Evolutionary conservation across 2,888 invertebrate species (phyloP).

Genomic region (Cryptus viduatorius): DNA sequence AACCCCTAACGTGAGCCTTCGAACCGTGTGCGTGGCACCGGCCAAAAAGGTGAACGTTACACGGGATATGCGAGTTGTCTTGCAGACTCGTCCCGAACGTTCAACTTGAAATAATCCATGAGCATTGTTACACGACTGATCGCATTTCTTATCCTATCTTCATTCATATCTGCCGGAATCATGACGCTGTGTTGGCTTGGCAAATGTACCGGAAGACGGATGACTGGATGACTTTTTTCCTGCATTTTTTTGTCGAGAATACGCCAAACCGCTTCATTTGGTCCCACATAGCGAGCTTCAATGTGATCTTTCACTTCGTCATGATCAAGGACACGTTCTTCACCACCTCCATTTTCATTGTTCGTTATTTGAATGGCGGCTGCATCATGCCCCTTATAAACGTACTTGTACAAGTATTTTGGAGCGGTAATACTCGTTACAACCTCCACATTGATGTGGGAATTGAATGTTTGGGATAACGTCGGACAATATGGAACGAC

Average conservation of each 20-base stretch:
- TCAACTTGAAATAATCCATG: slow-evolving; percentile 46
- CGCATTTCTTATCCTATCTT: slow-evolving; percentile 40
- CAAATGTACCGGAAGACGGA: slow-evolving; percentile 34
- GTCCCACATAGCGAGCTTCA: slow-evolving; percentile 69
- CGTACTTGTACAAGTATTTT: slow-evolving; percentile 74
- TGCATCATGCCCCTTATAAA: slow-evolving; percentile 70
- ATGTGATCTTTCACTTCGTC: slow-evolving; percentile 69
- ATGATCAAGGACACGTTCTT: slow-evolving; percentile 45
- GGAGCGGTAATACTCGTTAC: slow-evolving; percentile 71
- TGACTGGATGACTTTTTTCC: slow-evolving; percentile 29
- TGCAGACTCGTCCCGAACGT: slow-evolving; percentile 37
- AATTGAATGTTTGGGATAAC: slow-evolving; percentile 67
- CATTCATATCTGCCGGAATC: slow-evolving; percentile 40
- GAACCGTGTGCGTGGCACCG: too few relatives aligned
- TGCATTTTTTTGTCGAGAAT: slow-evolving; percentile 45
- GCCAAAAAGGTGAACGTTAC: too few relatives aligned
- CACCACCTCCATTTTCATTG: slow-evolving; percentile 12
- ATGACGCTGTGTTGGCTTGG: slow-evolving; percentile 33
- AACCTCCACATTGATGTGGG: slow-evolving; percentile 74
- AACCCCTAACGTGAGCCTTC: too few relatives aligned
- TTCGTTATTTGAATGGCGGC: slow-evolving; percentile 58
- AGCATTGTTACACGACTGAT: slow-evolving; percentile 36
- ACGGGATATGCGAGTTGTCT: slow-evolving; percentile 39
- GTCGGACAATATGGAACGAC: slow-evolving; percentile 77
- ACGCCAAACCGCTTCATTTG: slow-evolving; percentile 35